Percentiles rank a stretch among this genome's conserved stretches.
These are phyloP conservation scores for Picathartes gymnocephalus DNA, from an alignment of 2,113 vertebrate species.

Conservation along the genomic window DNA sequence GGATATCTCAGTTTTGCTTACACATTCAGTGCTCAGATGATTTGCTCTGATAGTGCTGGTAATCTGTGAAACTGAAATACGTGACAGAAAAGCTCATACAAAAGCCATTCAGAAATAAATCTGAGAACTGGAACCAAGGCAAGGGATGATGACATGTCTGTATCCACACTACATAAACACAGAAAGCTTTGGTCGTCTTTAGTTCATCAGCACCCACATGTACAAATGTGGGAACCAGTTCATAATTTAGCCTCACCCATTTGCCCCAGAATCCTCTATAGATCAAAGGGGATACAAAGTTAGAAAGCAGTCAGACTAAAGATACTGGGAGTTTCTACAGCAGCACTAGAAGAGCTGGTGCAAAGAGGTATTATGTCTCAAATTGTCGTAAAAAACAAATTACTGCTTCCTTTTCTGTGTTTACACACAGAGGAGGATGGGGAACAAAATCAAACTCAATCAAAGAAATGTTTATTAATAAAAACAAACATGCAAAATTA, in stretches of 20 bases:
- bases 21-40: constrained; percentile 10
- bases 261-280: not conserved
- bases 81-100: not conserved
- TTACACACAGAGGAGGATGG: not conserved
- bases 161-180: not conserved
- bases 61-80: constrained; percentile 22
- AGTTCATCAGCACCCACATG: not conserved
- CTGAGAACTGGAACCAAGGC: not conserved
- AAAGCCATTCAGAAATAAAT: not conserved
- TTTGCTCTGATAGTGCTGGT: not conserved
- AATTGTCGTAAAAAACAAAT: not conserved
- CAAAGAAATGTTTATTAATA: not conserved
- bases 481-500: not conserved
- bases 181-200: not conserved
- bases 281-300: not conserved
- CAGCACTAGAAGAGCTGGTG: not conserved
- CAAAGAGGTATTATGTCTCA: not conserved
- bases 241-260: not conserved
- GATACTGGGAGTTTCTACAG: not conserved
- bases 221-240: not conserved
- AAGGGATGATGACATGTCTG: not conserved
- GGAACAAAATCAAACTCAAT: not conserved
- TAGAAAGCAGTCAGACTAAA: not conserved
- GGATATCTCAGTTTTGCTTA: constrained; percentile 34
- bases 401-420: not conserved